These are phyloP conservation scores for Lycocorax pyrrhopterus DNA, from an alignment of 2,113 vertebrate species.

Conservation along the genomic window DNA sequence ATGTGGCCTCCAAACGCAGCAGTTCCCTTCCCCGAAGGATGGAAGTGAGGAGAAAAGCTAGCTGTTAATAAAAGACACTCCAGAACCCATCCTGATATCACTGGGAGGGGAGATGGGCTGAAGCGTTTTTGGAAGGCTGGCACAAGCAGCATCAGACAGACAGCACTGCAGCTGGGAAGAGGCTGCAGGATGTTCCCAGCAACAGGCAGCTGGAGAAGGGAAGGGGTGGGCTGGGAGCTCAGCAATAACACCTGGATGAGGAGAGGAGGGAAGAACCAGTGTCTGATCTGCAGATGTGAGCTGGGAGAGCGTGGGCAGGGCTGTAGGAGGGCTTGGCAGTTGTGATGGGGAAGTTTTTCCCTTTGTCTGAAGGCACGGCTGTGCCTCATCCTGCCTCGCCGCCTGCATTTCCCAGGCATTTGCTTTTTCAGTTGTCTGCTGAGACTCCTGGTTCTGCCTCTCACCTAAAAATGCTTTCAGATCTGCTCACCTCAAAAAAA, in stretches of 20 bases:
- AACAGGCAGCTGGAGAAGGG: background rate
- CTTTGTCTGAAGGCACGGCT: background rate
- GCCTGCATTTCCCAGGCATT: background rate
- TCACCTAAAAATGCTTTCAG: background rate
- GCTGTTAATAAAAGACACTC: background rate
- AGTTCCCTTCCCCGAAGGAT: background rate
- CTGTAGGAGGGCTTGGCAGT: constrained; percentile 1
- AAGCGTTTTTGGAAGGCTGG: background rate
- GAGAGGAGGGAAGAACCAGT: background rate
- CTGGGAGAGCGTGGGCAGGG: background rate
- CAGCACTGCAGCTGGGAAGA: background rate
- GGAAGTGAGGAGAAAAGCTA: background rate
- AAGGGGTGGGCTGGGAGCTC: background rate
- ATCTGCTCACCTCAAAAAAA: background rate
- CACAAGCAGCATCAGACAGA: background rate
- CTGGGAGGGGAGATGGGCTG: background rate
- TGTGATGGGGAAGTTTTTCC: background rate
- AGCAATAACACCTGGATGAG: background rate
- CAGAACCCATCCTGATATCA: background rate
- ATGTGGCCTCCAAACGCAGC: background rate
- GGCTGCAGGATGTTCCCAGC: background rate
- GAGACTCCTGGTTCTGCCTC: background rate
- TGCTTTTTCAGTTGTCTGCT: background rate
- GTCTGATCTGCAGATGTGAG: constrained; percentile 12
- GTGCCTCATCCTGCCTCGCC: background rate